Percentiles rank a stretch among this genome's conserved stretches.
phyloP scores from a whole-genome alignment of 2,797 vertebrate genomes.

The Masticophis lateralis region DNA sequence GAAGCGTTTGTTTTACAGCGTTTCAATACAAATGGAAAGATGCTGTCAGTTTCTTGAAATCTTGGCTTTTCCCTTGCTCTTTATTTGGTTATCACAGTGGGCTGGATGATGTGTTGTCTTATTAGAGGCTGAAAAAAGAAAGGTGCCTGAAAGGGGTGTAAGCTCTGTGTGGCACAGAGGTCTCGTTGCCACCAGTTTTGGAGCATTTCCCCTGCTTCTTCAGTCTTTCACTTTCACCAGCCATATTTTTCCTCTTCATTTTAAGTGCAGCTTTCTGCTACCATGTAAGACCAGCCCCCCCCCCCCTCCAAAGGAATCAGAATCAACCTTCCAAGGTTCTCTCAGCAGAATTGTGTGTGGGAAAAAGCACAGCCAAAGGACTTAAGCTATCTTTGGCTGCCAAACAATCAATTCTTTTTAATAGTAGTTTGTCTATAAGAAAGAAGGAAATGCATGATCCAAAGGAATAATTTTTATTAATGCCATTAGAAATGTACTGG shows the following conservation, averaged over 20 bases:
- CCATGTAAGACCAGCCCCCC: background rate
- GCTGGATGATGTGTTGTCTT: background rate
- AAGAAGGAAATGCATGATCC: background rate
- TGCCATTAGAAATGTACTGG: background rate
- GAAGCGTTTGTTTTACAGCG: background rate
- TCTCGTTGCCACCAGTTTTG: background rate
- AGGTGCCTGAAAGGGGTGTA: accelerated
- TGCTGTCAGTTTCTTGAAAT: background rate
- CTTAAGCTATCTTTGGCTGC: conserved; percentile 23
- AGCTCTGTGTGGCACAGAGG: background rate
- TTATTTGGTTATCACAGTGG: background rate
- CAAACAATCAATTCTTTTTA: conserved; percentile 28
- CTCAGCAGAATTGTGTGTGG: conserved; percentile 12
- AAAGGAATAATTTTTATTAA: background rate
- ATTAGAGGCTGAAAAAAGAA: conserved; percentile 8
- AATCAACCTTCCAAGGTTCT: conserved; percentile 2
- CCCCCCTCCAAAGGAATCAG: background rate
- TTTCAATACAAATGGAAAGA: background rate
- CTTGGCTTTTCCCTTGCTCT: background rate
- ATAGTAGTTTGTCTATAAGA: background rate
- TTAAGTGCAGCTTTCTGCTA: background rate
- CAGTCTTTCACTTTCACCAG: conserved; percentile 6
- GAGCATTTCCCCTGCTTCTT: background rate
- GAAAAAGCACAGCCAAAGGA: conserved; percentile 38
- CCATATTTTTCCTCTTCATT: conserved; percentile 2